Base-by-base conservation (phyloP, 2,888 invertebrate species). In the Pammene fasciana region DNA sequence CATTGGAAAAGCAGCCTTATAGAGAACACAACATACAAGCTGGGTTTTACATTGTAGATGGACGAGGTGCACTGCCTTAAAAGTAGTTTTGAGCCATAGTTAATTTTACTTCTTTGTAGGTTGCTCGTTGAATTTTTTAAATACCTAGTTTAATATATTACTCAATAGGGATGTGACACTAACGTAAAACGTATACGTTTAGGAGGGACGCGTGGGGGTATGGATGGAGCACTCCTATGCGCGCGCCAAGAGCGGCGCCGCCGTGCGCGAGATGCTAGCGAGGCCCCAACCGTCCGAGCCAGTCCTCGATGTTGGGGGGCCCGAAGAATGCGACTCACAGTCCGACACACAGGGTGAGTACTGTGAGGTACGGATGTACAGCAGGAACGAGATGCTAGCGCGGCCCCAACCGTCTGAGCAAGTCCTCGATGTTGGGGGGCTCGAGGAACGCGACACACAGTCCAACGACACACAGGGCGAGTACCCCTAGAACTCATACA, bases 211-310 rank as follows among this genome's bases (percentile, higher is more conserved):
- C 13, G 71, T 68, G 26, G 86, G 84, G 70, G 88, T 90, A 73
- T 88, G 88, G 87, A 82, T 83, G 75, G 89, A 90, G 82, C 90
- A 90, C 79, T 89, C 89, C 76, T 90, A 90, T 76, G 89, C 89
- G 70, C 83, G 88, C 36, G 76, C 79, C 18, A 78, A 81, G 14
- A 78, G 76, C 60, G 72, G 76, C 52, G 74, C 76, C 16, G 67
- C 74, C 73, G 74, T 80, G 78, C 78, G 82, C 76, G 75, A 78
- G 78, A 72, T 83, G 80, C 76, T 82, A 74, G 77, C 76, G 78
- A 46, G 48, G 5, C 78, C 72, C 71, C 54, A 72, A 74, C 57
- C 75, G 66, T 65, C 73, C 67, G 65, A 73, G 61, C 59, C 74
- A 70, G 72, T 71, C 67, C 62, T 52, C 68, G 70, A 68, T 70